These are phyloP conservation scores for Himalopsyche japonica DNA, from an alignment of 2,888 invertebrate genomes.

Conservation along the genomic window DNA sequence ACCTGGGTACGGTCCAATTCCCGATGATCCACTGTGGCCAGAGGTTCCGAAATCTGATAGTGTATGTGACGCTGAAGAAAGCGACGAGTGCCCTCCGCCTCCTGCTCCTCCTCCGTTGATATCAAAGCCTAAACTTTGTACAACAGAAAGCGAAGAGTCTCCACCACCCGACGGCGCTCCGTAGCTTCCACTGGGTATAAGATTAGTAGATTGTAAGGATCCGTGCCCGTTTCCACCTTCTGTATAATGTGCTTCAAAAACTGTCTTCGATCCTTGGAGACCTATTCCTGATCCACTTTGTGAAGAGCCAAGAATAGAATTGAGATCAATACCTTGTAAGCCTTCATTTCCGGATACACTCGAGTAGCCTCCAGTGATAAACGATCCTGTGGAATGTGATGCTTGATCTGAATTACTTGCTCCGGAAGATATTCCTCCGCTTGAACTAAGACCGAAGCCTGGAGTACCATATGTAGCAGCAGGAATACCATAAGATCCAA, in stretches of 20 bases:
- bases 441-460: neutral
- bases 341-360: slow-evolving; percentile 39
- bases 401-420: slow-evolving; percentile 45
- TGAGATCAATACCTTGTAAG: slow-evolving; percentile 40
- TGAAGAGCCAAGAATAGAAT: slow-evolving; percentile 41
- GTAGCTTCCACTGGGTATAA: slow-evolving; percentile 32
- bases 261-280: slow-evolving; percentile 48
- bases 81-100: neutral
- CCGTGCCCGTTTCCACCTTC: slow-evolving; percentile 46
- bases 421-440: slow-evolving; percentile 43
- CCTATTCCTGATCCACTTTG: slow-evolving; percentile 34
- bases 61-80: neutral
- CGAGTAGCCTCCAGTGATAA: slow-evolving; percentile 34
- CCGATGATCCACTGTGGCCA: neutral
- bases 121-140: slow-evolving; percentile 53
- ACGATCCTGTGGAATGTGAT: slow-evolving; percentile 3
- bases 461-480: neutral
- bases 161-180: slow-evolving; percentile 34
- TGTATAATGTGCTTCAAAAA: slow-evolving; percentile 58
- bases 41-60: neutral
- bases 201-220: slow-evolving; percentile 42
- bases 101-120: slow-evolving; percentile 23
- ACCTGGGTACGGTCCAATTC: slow-evolving; percentile 48
- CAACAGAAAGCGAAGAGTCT: slow-evolving; percentile 42
- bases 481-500: slow-evolving; percentile 41